phyloP scores from a whole-genome alignment of 2,888 invertebrate genomes.

The Plebejus anna region DNA sequence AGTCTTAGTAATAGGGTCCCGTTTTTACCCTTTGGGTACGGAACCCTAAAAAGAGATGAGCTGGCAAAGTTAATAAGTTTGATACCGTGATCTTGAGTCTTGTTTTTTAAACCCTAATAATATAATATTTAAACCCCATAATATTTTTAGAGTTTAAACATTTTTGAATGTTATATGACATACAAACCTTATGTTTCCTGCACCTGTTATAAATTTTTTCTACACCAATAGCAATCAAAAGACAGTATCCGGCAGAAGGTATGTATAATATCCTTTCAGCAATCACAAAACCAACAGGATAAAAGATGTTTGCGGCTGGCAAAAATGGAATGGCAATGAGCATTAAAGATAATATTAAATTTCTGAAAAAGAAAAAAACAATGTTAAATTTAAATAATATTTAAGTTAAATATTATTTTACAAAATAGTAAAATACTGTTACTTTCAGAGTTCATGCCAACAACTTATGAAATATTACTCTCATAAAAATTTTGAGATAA shows the following conservation, averaged over 20 bases:
- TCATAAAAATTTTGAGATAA: no score
- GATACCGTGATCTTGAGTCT: no score
- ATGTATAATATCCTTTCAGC: constrained; percentile 93
- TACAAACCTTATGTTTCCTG: constrained; percentile 46
- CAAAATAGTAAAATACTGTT: constrained; percentile 13
- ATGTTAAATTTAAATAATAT: no score
- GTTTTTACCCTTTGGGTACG: no score
- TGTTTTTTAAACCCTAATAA: no score
- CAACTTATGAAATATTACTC: no score
- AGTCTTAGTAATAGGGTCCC: no score
- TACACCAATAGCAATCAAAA: constrained; percentile 84
- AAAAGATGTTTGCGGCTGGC: constrained; percentile 91
- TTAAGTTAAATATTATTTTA: background rate
- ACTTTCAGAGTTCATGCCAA: no score
- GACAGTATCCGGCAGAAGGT: constrained; percentile 89
- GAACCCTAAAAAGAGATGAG: no score
- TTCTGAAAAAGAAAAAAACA: constrained; percentile 61
- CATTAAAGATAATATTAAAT: constrained; percentile 77
- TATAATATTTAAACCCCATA: no score
- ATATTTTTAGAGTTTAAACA: background rate
- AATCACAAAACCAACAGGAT: constrained; percentile 93
- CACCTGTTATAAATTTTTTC: constrained; percentile 46
- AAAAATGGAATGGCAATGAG: constrained; percentile 87
- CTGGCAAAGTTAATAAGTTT: no score
- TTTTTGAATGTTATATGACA: background rate